These are phyloP conservation scores for Philaethria dido DNA, from an alignment of 2,888 invertebrate species.

Conservation along the genomic window DNA sequence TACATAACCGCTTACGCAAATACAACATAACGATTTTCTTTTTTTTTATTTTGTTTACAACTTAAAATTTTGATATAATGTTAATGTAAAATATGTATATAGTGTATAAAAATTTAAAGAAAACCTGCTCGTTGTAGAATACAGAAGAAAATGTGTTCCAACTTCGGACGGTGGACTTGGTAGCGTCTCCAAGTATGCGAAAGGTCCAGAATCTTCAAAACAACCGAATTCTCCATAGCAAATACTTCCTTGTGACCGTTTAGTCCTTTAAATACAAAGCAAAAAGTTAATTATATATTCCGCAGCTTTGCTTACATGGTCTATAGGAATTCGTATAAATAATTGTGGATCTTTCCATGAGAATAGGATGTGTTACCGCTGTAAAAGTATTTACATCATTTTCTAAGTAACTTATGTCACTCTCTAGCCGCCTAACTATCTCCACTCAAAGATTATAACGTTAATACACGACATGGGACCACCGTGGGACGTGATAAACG, in stretches of 20 bases:
- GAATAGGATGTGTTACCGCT: too few species aligned
- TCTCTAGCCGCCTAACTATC: too few species aligned
- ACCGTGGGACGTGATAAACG: too few species aligned
- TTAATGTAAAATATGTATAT: not conserved
- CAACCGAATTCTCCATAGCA: constrained; percentile 96
- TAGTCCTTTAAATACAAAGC: constrained; percentile 76
- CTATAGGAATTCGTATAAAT: too few species aligned
- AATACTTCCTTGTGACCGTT: constrained; percentile 91
- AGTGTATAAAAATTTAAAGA: not conserved
- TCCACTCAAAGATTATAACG: too few species aligned
- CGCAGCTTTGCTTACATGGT: too few species aligned
- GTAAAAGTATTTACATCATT: too few species aligned
- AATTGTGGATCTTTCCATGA: too few species aligned
- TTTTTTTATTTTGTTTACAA: not conserved
- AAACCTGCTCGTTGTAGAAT: constrained; percentile 87
- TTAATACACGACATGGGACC: too few species aligned
- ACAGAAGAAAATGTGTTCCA: constrained; percentile 91
- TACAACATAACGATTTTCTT: not conserved
- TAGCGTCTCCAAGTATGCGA: constrained; percentile 94
- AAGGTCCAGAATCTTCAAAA: constrained; percentile 95
- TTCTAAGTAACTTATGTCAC: too few species aligned
- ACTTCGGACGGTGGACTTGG: constrained; percentile 94
- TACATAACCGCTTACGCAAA: constrained; percentile 12
- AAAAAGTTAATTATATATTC: constrained; percentile 3
- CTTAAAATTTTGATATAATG: not conserved